Evolutionary conservation across 2,888 invertebrate species (phyloP).

Genomic region (Agrypnus murinus): DNA sequence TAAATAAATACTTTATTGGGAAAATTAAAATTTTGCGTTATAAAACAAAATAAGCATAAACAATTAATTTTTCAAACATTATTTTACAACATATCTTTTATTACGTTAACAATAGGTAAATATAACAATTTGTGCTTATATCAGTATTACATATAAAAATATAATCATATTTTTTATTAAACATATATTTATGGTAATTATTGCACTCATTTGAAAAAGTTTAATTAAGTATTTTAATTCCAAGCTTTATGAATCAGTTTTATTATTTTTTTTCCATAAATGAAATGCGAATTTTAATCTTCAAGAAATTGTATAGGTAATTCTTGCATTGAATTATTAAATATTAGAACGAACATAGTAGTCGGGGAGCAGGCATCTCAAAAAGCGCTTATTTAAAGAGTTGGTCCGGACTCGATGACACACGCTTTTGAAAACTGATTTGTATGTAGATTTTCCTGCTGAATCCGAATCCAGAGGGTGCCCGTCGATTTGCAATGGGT

Average conservation of each 20-base stretch:
- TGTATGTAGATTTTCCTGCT: too few relatives aligned
- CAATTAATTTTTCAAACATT: not conserved
- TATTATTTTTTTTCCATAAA: not conserved
- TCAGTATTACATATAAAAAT: constrained; percentile 26
- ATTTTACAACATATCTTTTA: constrained; percentile 10
- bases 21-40: constrained; percentile 25
- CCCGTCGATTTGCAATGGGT: too few relatives aligned
- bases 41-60: constrained; percentile 9
- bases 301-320: constrained; percentile 6
- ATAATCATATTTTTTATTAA: constrained; percentile 26
- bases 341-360: not conserved
- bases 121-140: constrained; percentile 32
- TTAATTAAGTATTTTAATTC: constrained; percentile 14
- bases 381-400: too few relatives aligned
- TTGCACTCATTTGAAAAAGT: constrained; percentile 26
- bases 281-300: constrained; percentile 1
- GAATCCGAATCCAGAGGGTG: too few relatives aligned
- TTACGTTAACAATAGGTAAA: constrained; percentile 25
- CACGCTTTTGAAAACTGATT: too few relatives aligned
- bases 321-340: not conserved
- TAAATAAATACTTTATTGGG: constrained; percentile 30
- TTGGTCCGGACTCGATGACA: too few relatives aligned
- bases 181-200: constrained; percentile 28
- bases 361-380: too few relatives aligned
- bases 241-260: not conserved